Percentiles rank a stretch among this genome's conserved stretches.
Conservation (phyloP, 2,797 vertebrate species). For the Leptatherina wallacei region DNA sequence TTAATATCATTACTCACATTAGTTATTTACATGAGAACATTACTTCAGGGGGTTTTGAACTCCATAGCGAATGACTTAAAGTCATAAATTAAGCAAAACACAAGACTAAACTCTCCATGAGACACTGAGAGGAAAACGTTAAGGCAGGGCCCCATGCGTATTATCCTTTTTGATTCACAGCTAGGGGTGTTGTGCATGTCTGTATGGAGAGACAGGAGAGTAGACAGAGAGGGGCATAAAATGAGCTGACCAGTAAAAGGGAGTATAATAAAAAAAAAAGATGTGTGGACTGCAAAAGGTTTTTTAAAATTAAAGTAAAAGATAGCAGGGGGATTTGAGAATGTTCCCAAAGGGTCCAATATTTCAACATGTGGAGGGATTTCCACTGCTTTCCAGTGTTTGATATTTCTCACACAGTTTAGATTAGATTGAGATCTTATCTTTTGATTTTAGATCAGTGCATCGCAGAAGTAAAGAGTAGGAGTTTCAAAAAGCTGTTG, state of each 20-base stretch:
- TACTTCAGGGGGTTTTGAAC: constrained; percentile 40
- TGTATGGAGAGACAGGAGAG: constrained; percentile 25
- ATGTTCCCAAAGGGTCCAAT: constrained; percentile 42
- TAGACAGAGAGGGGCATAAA: constrained; percentile 26
- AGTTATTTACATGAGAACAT: constrained; percentile 60
- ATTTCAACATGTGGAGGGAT: constrained; percentile 39
- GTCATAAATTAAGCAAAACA: constrained; percentile 66
- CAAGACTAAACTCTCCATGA: constrained; percentile 56
- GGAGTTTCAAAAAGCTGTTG: neutral
- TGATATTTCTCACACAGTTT: constrained; percentile 27
- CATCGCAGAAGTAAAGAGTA: neutral
- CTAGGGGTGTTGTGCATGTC: constrained; percentile 48
- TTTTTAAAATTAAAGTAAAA: constrained; percentile 44
- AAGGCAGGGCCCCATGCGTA: constrained; percentile 50
- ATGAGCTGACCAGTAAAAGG: constrained; percentile 35
- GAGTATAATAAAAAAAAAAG: constrained; percentile 45
- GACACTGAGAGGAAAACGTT: constrained; percentile 57
- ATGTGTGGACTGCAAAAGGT: constrained; percentile 33
- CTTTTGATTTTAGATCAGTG: constrained; percentile 4
- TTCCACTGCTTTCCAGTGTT: constrained; percentile 36
- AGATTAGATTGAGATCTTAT: neutral
- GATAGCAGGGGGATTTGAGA: constrained; percentile 34
- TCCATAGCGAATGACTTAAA: constrained; percentile 43
- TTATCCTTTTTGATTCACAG: constrained; percentile 66
- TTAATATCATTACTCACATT: constrained; percentile 55